Base-by-base conservation (phyloP, 2,113 vertebrate genomes). In the Irena cyanogastra region DNA sequence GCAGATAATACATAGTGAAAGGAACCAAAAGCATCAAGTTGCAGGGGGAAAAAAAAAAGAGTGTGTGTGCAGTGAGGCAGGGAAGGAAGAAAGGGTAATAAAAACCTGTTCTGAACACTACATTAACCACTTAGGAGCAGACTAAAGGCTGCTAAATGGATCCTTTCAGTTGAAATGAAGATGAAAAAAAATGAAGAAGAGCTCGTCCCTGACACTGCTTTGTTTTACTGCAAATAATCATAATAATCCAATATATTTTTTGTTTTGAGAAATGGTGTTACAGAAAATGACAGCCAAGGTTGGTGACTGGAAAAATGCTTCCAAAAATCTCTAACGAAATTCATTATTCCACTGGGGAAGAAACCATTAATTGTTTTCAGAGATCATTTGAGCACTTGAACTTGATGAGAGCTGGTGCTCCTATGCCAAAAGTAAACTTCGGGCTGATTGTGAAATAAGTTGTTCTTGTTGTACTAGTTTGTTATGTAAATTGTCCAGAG, bases 21-120 rank as follows among this genome's bases (percentile, higher is more conserved):
- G 77, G 70, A 95, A 95, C 89, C 89, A 72, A 84, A 95, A 93
- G 50, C 91, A 94, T 91, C 78, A 96, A 97, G 94, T 90, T 95
- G 87, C 65, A 82, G 49, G 8, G 9, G 18, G 63, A 74, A 56
- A 83, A 47, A 53, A 83, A 82, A 47, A 41, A 60, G 8, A 83
- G 64, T 8, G 6, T 33, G 42, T 85, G 83, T 95, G 83, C 87
- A 96, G 72, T 92, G 80, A 96, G 78, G 89, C 72, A 75, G 24
- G 42, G 71, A 90, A 93, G 57, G 80, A 95, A 92, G 54, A 89
- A 97, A 88, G 81, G n/a, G 83, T 60, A 84, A 89, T 83, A 93
- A 97, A 91, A 75, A 68, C 74, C 79, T 75, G 54, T 60, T 97
- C 93, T 94, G 83, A 97, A 80, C 86, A 93, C 44, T 57, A 78